These are phyloP conservation scores for Syngnathus acus DNA, from an alignment of 2,797 vertebrate species.

Conservation along the genomic window DNA sequence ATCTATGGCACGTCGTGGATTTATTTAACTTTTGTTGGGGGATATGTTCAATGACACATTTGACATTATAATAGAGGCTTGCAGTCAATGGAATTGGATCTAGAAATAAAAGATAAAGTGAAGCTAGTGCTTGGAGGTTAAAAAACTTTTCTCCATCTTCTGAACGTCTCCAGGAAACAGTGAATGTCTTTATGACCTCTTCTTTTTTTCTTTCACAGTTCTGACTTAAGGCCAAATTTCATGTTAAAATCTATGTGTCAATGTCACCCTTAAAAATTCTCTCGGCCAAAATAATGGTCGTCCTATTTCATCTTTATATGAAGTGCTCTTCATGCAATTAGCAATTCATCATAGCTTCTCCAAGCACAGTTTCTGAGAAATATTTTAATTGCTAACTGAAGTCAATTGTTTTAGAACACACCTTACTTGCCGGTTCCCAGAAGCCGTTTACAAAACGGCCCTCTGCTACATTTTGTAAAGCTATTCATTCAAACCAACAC, in stretches of 20 bases:
- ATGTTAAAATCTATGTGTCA: too few relatives aligned
- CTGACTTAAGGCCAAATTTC: too few relatives aligned
- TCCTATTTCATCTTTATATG: too few relatives aligned
- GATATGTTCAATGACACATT: not conserved
- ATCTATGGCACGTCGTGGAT: too few relatives aligned
- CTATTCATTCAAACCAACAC: not conserved
- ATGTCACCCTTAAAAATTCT: too few relatives aligned
- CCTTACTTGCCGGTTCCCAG: too few relatives aligned
- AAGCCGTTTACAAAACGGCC: not conserved
- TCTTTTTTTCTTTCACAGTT: not conserved
- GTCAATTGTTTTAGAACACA: slow-evolving; percentile 5
- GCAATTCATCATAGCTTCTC: too few relatives aligned
- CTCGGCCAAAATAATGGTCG: too few relatives aligned
- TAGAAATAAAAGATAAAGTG: not conserved
- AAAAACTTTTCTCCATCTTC: slow-evolving; percentile 6
- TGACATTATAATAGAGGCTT: too few relatives aligned
- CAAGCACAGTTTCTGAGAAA: too few relatives aligned
- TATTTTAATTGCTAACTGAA: not conserved
- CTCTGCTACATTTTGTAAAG: not conserved
- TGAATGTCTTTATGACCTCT: slow-evolving; percentile 16
- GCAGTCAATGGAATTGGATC: not conserved
- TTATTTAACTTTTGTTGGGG: too few relatives aligned
- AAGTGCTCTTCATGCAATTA: too few relatives aligned
- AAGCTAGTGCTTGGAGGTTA: slow-evolving; percentile 3
- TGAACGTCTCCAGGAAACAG: slow-evolving; percentile 16